Conservation (phyloP, 1,140 invertebrate species). For the Drosophila triauraria region DNA sequence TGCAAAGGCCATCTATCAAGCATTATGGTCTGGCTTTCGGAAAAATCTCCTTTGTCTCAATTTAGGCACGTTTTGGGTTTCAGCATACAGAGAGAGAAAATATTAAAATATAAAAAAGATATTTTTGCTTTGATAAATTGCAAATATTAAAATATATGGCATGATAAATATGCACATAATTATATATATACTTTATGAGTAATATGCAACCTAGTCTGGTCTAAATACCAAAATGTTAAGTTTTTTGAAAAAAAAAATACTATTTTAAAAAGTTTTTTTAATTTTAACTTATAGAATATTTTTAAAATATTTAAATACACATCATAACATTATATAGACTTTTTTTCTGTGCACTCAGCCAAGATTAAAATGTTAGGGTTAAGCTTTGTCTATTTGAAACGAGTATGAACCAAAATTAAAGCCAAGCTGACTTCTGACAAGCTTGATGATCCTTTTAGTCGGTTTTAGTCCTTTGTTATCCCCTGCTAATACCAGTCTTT, state of each 20-base stretch:
- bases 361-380: background rate
- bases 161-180: no score
- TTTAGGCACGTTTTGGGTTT: conserved; percentile 30
- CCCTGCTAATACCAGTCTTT: conserved; percentile 5
- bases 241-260: no score
- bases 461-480: conserved; percentile 31
- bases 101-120: background rate
- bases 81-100: background rate
- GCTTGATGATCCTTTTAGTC: conserved; percentile 30
- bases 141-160: background rate
- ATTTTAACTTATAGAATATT: no score
- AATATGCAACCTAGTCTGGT: no score
- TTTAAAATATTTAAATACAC: background rate
- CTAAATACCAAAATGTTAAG: no score
- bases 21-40: conserved; percentile 28
- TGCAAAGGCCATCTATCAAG: conserved; percentile 28
- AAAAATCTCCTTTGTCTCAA: conserved; percentile 35
- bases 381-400: background rate
- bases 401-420: conserved; percentile 5
- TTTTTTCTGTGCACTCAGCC: background rate
- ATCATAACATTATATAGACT: background rate
- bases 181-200: no score
- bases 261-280: no score
- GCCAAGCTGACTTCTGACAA: background rate
- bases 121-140: background rate